Percentiles rank a stretch among this genome's conserved stretches.
Evolutionary conservation across 2,888 invertebrate genomes (phyloP).

Genomic region (Actias luna): DNA sequence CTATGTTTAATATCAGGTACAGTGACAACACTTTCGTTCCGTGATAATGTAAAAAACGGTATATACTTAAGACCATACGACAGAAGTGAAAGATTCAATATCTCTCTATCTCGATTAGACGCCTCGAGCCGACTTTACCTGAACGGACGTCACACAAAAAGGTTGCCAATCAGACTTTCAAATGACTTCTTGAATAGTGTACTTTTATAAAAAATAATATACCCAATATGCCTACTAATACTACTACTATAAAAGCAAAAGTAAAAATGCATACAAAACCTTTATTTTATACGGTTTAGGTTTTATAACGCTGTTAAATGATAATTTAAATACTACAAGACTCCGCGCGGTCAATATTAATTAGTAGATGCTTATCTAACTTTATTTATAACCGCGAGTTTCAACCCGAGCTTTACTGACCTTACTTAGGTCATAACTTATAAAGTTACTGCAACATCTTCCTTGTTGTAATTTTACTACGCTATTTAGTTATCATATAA

Average conservation of each 20-base stretch:
- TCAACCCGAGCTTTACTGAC: constrained; percentile 23
- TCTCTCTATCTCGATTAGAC: no score
- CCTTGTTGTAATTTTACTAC: constrained; percentile 10
- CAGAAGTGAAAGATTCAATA: no score
- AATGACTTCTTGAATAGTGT: no score
- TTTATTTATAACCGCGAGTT: constrained; percentile 39
- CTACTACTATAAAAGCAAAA: background rate
- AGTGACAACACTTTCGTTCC: no score
- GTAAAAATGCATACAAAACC: background rate
- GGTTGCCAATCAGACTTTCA: no score
- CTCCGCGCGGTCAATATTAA: constrained; percentile 48
- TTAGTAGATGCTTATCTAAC: constrained; percentile 46
- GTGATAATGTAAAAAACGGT: no score
- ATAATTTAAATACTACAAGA: constrained; percentile 34
- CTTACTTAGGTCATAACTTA: constrained; percentile 24
- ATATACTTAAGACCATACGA: no score
- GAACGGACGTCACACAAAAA: no score
- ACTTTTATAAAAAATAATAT: no score
- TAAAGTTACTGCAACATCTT: constrained; percentile 6
- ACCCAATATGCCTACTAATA: no score
- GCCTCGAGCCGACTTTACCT: no score
- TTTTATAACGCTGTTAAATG: constrained; percentile 13
- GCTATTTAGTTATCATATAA: background rate
- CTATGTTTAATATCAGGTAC: no score
- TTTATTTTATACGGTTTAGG: background rate